Conservation (phyloP, 2,113 vertebrate genomes). For the Hiodon tergisus region DNA sequence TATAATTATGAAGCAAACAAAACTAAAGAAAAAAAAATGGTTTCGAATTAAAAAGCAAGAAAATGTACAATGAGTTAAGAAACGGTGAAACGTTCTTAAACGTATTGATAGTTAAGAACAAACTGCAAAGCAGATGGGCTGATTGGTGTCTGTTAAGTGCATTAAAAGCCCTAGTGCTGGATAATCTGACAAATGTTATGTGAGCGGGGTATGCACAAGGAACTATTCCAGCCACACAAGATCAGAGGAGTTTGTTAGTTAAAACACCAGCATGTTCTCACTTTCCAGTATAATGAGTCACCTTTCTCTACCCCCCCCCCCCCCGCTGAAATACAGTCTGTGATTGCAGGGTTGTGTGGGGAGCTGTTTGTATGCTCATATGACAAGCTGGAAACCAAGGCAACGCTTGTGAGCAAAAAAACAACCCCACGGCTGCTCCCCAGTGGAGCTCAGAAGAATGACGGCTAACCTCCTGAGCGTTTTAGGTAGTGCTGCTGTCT, state of each 20-base stretch:
- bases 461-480: slow-evolving; percentile 21
- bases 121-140: too few species aligned
- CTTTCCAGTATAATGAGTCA: background rate
- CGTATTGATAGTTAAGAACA: too few species aligned
- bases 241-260: background rate
- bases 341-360: slow-evolving; percentile 16
- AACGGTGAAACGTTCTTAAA: too few species aligned
- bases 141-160: too few species aligned
- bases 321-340: slow-evolving; percentile 12
- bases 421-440: slow-evolving; percentile 16
- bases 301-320: background rate
- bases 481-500: slow-evolving; percentile 20
- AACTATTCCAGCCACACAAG: too few species aligned
- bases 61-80: too few species aligned
- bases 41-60: too few species aligned
- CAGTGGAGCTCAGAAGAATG: slow-evolving; percentile 19
- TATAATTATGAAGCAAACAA: too few species aligned
- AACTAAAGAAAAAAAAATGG: too few species aligned
- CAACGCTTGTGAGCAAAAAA: slow-evolving; percentile 32
- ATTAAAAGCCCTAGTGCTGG: too few species aligned
- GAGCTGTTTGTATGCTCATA: slow-evolving; percentile 19
- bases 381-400: slow-evolving; percentile 46
- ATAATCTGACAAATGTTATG: too few species aligned
- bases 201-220: too few species aligned
- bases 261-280: background rate